phyloP scores from a whole-genome alignment of 2,888 invertebrate species.

The Dorcus hopei region DNA sequence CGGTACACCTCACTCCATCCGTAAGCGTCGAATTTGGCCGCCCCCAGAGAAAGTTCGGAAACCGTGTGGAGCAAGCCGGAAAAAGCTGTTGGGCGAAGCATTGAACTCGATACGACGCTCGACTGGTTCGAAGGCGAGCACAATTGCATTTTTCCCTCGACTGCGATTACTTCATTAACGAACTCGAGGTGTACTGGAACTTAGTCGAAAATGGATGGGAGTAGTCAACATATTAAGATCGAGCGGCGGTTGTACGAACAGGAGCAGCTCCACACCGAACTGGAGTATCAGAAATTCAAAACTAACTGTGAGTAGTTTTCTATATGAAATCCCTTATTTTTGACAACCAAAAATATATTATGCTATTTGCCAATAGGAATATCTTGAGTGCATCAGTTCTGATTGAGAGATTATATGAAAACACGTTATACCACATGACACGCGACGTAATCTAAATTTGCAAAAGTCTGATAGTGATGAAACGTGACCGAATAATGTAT shows the following conservation, averaged over 20 bases:
- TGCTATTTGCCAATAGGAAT: too few relatives aligned
- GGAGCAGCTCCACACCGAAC: conserved; percentile 49
- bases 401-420: too few relatives aligned
- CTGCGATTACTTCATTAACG: not conserved
- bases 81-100: not conserved
- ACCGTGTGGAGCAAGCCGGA: too few relatives aligned
- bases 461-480: too few relatives aligned
- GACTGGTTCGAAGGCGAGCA: not conserved
- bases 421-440: too few relatives aligned
- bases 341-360: too few relatives aligned
- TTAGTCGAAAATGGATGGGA: conserved; percentile 23
- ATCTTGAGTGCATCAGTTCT: too few relatives aligned
- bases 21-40: too few relatives aligned
- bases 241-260: conserved; percentile 54
- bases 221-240: conserved; percentile 39
- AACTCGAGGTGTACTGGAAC: not conserved
- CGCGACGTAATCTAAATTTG: too few relatives aligned
- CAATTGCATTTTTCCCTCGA: not conserved
- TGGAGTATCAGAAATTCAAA: conserved; percentile 50
- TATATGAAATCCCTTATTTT: not conserved
- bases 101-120: conserved; percentile 4
- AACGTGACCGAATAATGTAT: too few relatives aligned
- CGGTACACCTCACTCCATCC: too few relatives aligned
- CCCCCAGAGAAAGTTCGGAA: too few relatives aligned
- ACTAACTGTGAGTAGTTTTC: conserved; percentile 45